phyloP scores from a whole-genome alignment of 2,797 vertebrate genomes.

The Acanthurus tractus region DNA sequence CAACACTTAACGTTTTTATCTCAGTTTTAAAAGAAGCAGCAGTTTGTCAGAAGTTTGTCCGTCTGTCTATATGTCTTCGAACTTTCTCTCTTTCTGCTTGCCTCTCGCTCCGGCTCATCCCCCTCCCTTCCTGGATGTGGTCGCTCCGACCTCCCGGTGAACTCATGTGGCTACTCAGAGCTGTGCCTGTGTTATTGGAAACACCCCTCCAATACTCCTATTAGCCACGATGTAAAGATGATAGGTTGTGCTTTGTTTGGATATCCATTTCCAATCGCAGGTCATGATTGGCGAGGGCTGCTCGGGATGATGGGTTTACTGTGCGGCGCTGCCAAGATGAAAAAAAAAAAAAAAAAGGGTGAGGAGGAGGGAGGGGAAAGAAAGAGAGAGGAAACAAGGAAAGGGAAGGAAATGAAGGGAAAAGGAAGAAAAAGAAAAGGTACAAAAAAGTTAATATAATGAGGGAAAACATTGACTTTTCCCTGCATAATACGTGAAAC shows the following conservation, averaged over 20 bases:
- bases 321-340: constrained; percentile 50
- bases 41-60: constrained; percentile 42
- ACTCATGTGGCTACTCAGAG: constrained; percentile 66
- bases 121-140: constrained; percentile 51
- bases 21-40: constrained; percentile 23
- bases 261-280: constrained; percentile 76
- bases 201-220: constrained; percentile 72
- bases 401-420: constrained; percentile 2
- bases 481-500: constrained; percentile 27
- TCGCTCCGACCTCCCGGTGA: constrained; percentile 76
- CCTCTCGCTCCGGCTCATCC: constrained; percentile 17
- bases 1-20: constrained; percentile 24
- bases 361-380: constrained; percentile 22
- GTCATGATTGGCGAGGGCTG: constrained; percentile 63
- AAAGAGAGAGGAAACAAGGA: constrained; percentile 8
- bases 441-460: constrained; percentile 10
- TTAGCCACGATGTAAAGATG: constrained; percentile 79
- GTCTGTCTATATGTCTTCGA: constrained; percentile 21
- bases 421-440: constrained; percentile 11
- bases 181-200: constrained; percentile 79
- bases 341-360: constrained; percentile 22
- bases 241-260: constrained; percentile 79
- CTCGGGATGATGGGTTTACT: constrained; percentile 62
- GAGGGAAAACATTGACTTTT: neutral
- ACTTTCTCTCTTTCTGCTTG: constrained; percentile 21